Evolutionary conservation across 2,113 vertebrate species (phyloP).

Genomic region (Plecotus auritus): DNA sequence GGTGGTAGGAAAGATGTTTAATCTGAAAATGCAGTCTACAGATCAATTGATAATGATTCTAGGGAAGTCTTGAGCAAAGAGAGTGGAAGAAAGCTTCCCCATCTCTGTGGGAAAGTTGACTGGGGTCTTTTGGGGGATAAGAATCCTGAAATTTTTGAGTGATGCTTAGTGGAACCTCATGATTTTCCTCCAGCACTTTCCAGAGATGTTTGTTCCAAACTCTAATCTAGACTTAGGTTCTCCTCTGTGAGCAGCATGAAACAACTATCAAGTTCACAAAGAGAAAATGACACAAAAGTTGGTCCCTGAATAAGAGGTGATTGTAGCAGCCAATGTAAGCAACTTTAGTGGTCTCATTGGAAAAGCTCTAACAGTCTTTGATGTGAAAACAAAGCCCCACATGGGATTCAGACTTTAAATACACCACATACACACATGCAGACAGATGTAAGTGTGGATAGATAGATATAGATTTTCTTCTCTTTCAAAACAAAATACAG

Average conservation of each 20-base stretch:
- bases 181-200: neutral
- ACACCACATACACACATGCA: no score
- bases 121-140: neutral
- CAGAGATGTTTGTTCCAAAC: neutral
- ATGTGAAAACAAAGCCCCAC: neutral
- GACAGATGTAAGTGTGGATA: neutral
- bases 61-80: neutral
- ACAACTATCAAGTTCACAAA: neutral
- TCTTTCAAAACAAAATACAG: neutral
- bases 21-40: neutral
- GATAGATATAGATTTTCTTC: neutral
- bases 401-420: neutral
- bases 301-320: neutral
- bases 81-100: neutral
- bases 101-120: neutral
- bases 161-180: neutral
- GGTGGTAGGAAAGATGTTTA: neutral
- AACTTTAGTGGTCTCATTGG: neutral
- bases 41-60: neutral
- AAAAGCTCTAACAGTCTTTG: neutral
- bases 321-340: neutral
- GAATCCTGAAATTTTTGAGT: neutral
- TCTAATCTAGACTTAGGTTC: neutral
- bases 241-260: constrained; percentile 6
- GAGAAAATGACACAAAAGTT: neutral